These are phyloP conservation scores for Lepus townsendii DNA, from an alignment of 2,797 vertebrate genomes.

Conservation along the genomic window DNA sequence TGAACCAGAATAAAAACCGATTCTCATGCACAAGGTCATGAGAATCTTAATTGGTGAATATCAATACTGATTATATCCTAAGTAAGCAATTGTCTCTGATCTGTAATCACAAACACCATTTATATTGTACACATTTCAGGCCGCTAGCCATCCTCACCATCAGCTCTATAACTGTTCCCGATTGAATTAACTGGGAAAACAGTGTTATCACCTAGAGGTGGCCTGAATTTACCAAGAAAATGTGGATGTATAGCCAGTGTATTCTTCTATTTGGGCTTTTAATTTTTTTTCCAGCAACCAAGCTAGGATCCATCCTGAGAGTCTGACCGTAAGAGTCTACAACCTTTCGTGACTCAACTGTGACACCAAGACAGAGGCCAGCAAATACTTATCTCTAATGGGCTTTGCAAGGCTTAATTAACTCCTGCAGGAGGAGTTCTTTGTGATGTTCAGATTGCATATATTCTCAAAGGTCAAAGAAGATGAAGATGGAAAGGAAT, in stretches of 20 bases:
- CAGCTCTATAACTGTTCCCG: neutral
- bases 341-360: conserved; percentile 43
- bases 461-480: conserved; percentile 79
- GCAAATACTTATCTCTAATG: conserved; percentile 59
- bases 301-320: conserved; percentile 8
- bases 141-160: neutral
- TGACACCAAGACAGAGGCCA: conserved; percentile 48
- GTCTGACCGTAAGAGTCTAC: conserved; percentile 38
- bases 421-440: conserved; percentile 66
- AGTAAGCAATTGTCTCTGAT: neutral
- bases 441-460: conserved; percentile 50
- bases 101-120: neutral
- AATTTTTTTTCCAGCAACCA: conserved; percentile 42
- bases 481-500: conserved; percentile 72
- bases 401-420: conserved; percentile 71
- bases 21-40: neutral
- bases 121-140: neutral
- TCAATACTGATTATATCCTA: neutral
- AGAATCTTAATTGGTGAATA: neutral
- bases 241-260: neutral
- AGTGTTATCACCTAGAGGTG: neutral
- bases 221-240: conserved; percentile 12
- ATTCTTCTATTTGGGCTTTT: conserved; percentile 38
- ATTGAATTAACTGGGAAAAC: conserved; percentile 11
- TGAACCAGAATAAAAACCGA: neutral